Percentiles rank a stretch among this genome's conserved stretches.
Evolutionary conservation across 2,888 invertebrate genomes (phyloP).

Genomic region (Mesorhabditis sp.): DNA sequence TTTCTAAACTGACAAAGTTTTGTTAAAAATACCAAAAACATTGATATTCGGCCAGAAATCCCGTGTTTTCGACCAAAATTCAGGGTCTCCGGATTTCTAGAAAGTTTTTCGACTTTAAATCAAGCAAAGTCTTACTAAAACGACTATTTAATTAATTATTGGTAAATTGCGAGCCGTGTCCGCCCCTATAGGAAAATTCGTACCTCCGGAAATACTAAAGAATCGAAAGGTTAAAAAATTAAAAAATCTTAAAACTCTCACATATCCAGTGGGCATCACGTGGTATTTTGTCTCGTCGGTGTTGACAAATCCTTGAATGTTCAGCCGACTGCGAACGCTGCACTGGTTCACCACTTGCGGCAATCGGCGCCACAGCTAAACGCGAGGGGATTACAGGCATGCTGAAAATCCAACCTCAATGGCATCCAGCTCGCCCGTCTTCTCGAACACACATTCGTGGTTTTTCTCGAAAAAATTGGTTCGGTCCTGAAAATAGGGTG

Average conservation of each 20-base stretch:
- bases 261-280: slow-evolving; percentile 18
- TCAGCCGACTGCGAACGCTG: slow-evolving; percentile 15
- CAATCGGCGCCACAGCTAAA: slow-evolving; percentile 24
- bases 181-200: no score
- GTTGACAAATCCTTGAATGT: slow-evolving; percentile 23
- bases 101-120: no score
- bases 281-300: slow-evolving; percentile 35
- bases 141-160: no score
- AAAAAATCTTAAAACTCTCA: not conserved
- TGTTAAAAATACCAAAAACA: no score
- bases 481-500: not conserved
- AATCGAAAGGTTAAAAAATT: no score
- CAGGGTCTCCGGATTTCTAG: no score
- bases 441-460: not conserved
- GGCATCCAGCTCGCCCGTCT: not conserved
- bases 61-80: no score
- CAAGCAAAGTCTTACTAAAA: no score
- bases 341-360: slow-evolving; percentile 31
- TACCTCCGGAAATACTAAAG: no score
- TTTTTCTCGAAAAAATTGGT: not conserved
- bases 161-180: no score
- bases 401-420: not conserved
- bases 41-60: no score
- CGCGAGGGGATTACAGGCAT: not conserved
- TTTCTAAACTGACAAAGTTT: no score